Percentiles rank a stretch among this genome's conserved stretches.
Conservation (phyloP, 37 sponge, comb jelly and placozoan species). For the Crambe crambe region DNA sequence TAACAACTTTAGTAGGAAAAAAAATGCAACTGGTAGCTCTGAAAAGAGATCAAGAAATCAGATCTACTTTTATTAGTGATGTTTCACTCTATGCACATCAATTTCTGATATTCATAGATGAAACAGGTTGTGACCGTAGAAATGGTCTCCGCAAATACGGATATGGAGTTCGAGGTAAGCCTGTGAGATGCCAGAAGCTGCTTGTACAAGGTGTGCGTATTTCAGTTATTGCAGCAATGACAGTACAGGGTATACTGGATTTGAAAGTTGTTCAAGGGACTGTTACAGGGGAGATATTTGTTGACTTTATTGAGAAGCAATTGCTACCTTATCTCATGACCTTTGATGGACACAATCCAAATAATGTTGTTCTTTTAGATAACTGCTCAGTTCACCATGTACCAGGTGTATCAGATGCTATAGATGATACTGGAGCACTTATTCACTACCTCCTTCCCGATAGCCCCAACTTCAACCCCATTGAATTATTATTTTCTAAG, state of each 20-base stretch:
- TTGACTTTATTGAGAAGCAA: conserved; percentile 16
- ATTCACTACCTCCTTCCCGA: conserved; percentile 38
- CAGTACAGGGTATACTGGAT: conserved; percentile 32
- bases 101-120: no score
- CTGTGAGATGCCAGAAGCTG: no score
- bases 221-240: conserved; percentile 39
- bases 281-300: conserved; percentile 20
- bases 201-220: no score
- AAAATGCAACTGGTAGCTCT: no score
- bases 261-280: conserved; percentile 25
- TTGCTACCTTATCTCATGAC: conserved; percentile 44
- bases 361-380: conserved; percentile 47
- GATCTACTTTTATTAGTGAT: no score
- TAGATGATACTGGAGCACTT: conserved; percentile 25
- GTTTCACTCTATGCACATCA: no score
- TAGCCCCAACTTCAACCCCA: conserved; percentile 26
- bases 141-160: no score
- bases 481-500: no score
- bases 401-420: conserved; percentile 3
- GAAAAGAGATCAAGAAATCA: no score
- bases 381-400: conserved; percentile 50
- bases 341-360: conserved; percentile 22
- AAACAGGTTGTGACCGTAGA: no score
- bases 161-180: no score
- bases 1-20: no score